Evolutionary conservation across 2,113 vertebrate genomes (phyloP).

Genomic region (Suncus etruscus): DNA sequence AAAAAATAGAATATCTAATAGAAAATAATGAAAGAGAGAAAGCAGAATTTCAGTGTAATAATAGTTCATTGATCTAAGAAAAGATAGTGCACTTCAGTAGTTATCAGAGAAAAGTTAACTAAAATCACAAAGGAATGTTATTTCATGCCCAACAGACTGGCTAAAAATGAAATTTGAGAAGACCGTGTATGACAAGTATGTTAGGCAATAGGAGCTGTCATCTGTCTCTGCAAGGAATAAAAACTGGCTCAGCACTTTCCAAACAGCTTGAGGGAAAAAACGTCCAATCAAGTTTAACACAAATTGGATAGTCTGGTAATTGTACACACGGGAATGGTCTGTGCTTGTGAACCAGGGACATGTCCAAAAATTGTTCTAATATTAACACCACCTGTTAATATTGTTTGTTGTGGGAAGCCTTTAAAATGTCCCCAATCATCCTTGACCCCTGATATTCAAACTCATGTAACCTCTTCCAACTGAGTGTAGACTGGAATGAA

Average conservation of each 20-base stretch:
- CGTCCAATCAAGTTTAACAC: neutral
- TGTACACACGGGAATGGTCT: neutral
- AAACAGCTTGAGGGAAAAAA: constrained; percentile 2
- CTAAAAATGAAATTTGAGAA: constrained; percentile 45
- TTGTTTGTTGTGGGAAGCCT: neutral
- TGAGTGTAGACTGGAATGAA: neutral
- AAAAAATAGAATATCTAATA: constrained; percentile 43
- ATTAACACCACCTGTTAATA: neutral
- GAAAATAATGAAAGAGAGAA: constrained; percentile 11
- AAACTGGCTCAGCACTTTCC: neutral
- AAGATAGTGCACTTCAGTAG: neutral
- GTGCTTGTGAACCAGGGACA: neutral
- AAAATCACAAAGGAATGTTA: neutral
- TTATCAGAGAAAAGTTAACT: constrained; percentile 8
- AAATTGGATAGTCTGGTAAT: neutral
- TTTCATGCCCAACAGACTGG: neutral
- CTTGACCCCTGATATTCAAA: neutral
- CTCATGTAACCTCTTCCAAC: neutral
- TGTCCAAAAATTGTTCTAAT: neutral
- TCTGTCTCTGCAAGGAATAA: neutral
- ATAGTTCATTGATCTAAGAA: neutral
- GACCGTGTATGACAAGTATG: constrained; percentile 5
- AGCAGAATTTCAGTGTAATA: constrained; percentile 24
- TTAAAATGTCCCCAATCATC: neutral
- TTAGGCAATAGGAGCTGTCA: neutral